A percentile compares a stretch with the other conserved stretches of the same genome.
Evolutionary conservation across 2,797 vertebrate genomes (phyloP).

Genomic region (Eulemur coronatus): DNA sequence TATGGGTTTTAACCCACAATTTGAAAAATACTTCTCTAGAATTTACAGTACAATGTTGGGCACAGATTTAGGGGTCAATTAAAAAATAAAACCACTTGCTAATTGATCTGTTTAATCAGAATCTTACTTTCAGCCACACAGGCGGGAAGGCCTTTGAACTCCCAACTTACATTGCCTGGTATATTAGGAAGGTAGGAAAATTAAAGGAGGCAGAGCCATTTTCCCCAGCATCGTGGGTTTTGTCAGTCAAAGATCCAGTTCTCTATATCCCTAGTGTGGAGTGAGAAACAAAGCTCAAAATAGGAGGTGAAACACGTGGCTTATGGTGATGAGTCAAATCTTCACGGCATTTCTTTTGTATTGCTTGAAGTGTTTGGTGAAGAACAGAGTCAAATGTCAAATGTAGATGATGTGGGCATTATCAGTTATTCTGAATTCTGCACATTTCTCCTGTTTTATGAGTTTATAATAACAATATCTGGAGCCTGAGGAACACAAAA

Average conservation of each 20-base stretch:
- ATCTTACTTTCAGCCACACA: neutral
- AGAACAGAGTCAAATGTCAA: neutral
- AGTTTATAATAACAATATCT: neutral
- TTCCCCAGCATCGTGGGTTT: neutral
- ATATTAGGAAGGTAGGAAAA: neutral
- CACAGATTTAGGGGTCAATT: constrained; percentile 25
- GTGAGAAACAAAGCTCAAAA: neutral
- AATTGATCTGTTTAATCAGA: constrained; percentile 56
- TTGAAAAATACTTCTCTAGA: constrained; percentile 45
- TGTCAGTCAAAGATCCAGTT: neutral
- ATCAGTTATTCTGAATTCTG: neutral
- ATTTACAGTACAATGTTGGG: constrained; percentile 2
- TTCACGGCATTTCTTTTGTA: neutral
- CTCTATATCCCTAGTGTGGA: neutral
- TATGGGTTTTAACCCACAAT: neutral
- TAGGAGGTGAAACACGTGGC: neutral
- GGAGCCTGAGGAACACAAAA: neutral
- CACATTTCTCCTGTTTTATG: neutral
- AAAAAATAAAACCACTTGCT: constrained; percentile 36
- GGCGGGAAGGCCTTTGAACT: constrained; percentile 27
- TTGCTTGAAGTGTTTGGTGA: neutral
- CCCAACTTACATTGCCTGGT: neutral
- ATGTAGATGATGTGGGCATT: neutral
- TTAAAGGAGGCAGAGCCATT: neutral
- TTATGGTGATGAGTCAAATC: neutral